Evolutionary conservation across 92 coral and sea anemone species (phyloP).

Genomic region (Phenganax subtilis): DNA sequence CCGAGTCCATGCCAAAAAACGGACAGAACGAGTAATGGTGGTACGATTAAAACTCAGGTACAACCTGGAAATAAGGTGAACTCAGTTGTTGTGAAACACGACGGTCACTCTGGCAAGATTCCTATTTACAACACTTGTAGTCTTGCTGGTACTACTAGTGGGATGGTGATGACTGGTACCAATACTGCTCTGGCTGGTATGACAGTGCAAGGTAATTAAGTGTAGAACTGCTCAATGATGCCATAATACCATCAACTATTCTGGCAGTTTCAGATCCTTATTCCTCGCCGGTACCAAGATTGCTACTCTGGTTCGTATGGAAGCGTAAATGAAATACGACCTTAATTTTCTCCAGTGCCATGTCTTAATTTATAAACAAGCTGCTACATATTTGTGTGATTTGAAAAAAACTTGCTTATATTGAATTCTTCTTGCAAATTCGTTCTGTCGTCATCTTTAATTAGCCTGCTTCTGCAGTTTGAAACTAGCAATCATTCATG

Average conservation of each 20-base stretch:
- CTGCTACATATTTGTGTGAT: background rate
- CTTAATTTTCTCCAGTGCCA: no score
- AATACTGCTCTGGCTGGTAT: conserved; percentile 4
- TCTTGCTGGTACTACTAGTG: conserved; percentile 18
- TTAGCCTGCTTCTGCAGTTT: no score
- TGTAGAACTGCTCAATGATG: background rate
- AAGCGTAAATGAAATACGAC: no score
- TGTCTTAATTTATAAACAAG: no score
- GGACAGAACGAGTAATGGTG: conserved; percentile 22
- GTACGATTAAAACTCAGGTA: conserved; percentile 22
- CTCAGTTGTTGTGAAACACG: conserved; percentile 36
- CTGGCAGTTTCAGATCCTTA: background rate
- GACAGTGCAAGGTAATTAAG: conserved; percentile 29
- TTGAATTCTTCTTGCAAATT: no score
- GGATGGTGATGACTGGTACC: conserved; percentile 24
- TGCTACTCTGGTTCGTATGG: no score
- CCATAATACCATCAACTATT: no score
- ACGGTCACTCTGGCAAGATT: conserved; percentile 17
- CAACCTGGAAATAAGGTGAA: conserved; percentile 36
- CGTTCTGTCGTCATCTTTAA: no score
- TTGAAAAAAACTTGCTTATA: background rate
- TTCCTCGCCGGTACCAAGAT: background rate
- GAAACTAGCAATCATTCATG: background rate
- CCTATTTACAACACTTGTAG: conserved; percentile 4
- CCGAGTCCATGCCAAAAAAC: conserved; percentile 28